A percentile compares a stretch with the other conserved stretches of the same genome.
Evolutionary conservation across 2,888 invertebrate genomes (phyloP).

Genomic region (Amphiduros pacificus): DNA sequence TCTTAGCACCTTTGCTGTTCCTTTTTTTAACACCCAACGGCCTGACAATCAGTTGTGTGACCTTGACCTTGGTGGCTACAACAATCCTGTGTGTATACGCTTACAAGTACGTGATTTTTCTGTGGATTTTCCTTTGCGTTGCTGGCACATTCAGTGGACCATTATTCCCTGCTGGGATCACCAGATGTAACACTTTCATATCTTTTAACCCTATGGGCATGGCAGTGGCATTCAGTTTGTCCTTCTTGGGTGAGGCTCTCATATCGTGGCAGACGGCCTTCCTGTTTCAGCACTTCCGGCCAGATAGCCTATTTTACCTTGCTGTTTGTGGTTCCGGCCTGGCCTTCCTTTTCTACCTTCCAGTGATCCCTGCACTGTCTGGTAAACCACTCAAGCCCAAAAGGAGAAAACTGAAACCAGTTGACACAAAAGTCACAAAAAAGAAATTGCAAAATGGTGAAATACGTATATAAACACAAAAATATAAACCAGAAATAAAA

Average conservation of each 20-base stretch:
- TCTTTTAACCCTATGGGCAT: slow-evolving; percentile 2
- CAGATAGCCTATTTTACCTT: not conserved
- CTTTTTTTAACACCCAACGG: slow-evolving; percentile 6
- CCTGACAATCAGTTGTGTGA: slow-evolving; percentile 7
- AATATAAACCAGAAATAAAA: no score
- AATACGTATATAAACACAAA: no score
- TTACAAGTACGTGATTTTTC: slow-evolving; percentile 4
- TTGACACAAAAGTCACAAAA: no score
- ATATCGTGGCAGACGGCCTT: slow-evolving; percentile 6
- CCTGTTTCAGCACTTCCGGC: slow-evolving; percentile 2
- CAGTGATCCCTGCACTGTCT: slow-evolving; percentile 10
- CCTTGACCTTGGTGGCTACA: slow-evolving; percentile 5
- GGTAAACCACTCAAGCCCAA: no score
- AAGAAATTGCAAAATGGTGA: no score
- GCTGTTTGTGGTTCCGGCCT: not conserved
- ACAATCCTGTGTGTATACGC: slow-evolving; percentile 9
- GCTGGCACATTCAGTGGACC: slow-evolving; percentile 3
- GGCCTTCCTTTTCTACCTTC: slow-evolving; percentile 12
- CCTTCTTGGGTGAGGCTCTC: not conserved
- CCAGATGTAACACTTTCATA: slow-evolving; percentile 1
- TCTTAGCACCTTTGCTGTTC: not conserved
- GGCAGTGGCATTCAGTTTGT: not conserved
- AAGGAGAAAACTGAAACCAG: no score
- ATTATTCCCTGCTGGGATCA: slow-evolving; percentile 2
- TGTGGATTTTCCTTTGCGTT: slow-evolving; percentile 8